Percentiles rank a stretch among this genome's conserved stretches.
phyloP scores from a whole-genome alignment of 2,888 invertebrate genomes.

The Litoditis marina region DNA sequence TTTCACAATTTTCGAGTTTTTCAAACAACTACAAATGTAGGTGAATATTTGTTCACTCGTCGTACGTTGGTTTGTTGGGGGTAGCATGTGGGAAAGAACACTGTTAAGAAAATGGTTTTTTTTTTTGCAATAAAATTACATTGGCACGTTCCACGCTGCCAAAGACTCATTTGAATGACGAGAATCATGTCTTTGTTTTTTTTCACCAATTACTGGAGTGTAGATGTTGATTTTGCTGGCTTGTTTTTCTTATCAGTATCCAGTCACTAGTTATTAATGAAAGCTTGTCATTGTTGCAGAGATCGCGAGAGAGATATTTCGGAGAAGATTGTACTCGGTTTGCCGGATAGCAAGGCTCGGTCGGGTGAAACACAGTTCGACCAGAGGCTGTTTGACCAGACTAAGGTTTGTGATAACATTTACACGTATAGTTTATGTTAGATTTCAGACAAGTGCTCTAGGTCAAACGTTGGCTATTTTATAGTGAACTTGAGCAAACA shows the following conservation, averaged over 20 bases:
- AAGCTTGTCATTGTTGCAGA: too few species aligned
- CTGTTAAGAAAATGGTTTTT: constrained; percentile 2
- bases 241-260: too few species aligned
- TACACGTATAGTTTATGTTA: constrained; percentile 1
- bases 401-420: constrained; percentile 62
- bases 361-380: constrained; percentile 73
- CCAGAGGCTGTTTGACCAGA: constrained; percentile 89
- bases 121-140: too few species aligned
- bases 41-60: not conserved
- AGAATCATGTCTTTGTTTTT: not conserved
- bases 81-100: not conserved
- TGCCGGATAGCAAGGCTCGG: constrained; percentile 75
- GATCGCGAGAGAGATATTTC: constrained; percentile 94
- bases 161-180: too few species aligned
- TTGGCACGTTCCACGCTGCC: too few species aligned
- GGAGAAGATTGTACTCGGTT: constrained; percentile 93
- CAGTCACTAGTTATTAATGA: too few species aligned
- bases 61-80: too few species aligned
- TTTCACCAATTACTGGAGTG: not conserved
- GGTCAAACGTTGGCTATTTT: too few species aligned
- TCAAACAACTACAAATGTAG: not conserved
- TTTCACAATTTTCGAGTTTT: too few species aligned
- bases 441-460: too few species aligned
- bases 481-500: too few species aligned
- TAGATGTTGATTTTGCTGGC: not conserved